phyloP scores from a whole-genome alignment of 2,113 vertebrate species.

The Tonatia bakeri region DNA sequence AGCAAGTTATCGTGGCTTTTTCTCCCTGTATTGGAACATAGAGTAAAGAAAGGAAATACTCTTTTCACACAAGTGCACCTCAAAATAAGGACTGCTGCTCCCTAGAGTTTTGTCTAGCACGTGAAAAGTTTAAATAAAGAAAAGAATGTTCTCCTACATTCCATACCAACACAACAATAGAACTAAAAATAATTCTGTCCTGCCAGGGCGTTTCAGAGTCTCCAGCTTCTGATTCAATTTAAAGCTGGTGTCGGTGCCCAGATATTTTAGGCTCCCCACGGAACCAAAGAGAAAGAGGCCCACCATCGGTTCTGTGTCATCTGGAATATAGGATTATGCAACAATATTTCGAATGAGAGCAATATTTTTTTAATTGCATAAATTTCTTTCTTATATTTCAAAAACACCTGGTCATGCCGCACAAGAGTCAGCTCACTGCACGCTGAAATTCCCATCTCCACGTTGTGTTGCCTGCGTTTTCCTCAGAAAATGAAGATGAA shows the following conservation, averaged over 20 bases:
- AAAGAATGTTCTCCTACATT: constrained; percentile 55
- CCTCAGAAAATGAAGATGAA: constrained; percentile 39
- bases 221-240: constrained; percentile 46
- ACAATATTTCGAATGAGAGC: constrained; percentile 3
- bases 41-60: constrained; percentile 39
- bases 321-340: constrained; percentile 17
- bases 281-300: not conserved
- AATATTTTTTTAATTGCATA: constrained; percentile 9
- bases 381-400: not conserved
- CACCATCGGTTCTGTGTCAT: not conserved
- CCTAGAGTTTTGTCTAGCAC: constrained; percentile 42
- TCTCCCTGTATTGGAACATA: not conserved
- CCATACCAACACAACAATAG: constrained; percentile 61
- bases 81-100: constrained; percentile 42
- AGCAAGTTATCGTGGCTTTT: not conserved
- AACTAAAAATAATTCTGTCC: constrained; percentile 64
- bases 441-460: not conserved
- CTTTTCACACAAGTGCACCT: constrained; percentile 2
- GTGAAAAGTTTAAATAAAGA: constrained; percentile 62
- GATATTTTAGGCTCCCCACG: constrained; percentile 32
- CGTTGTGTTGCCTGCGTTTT: not conserved
- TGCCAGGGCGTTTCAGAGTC: constrained; percentile 29
- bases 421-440: not conserved
- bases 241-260: constrained; percentile 23
- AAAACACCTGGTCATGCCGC: not conserved